phyloP scores from a whole-genome alignment of 2,797 vertebrate genomes.

The Squalus acanthias region DNA sequence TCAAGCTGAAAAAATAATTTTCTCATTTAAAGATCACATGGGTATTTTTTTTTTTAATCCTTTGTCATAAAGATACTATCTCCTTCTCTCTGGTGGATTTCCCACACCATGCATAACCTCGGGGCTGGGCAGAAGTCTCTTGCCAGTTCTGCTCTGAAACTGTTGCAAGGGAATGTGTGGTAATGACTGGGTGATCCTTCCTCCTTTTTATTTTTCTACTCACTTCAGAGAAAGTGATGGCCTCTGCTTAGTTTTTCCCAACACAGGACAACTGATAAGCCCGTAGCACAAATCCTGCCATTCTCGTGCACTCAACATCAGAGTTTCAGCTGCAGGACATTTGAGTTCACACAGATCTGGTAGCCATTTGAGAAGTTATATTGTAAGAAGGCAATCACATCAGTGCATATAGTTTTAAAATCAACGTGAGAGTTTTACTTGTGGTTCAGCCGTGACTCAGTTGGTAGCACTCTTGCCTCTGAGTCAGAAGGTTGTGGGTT shows the following conservation, averaged over 20 bases:
- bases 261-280: neutral
- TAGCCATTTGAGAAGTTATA: neutral
- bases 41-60: neutral
- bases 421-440: neutral
- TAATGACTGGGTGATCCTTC: neutral
- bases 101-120: neutral
- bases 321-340: neutral
- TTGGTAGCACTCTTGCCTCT: too few species aligned
- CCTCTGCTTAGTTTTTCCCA: neutral
- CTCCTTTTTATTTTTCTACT: neutral
- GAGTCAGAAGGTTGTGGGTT: too few species aligned
- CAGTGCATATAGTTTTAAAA: neutral
- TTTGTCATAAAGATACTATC: neutral
- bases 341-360: neutral
- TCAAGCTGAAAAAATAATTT: neutral
- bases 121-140: neutral
- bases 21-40: neutral
- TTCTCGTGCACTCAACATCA: neutral
- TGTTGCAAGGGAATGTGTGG: neutral
- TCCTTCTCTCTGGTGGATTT: neutral
- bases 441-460: neutral
- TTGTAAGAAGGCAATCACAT: neutral
- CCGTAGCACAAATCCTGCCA: neutral
- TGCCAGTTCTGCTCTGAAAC: neutral
- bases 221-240: neutral